Base-by-base conservation (phyloP, 2,797 vertebrate genomes). In the Serranus cabrilla region DNA sequence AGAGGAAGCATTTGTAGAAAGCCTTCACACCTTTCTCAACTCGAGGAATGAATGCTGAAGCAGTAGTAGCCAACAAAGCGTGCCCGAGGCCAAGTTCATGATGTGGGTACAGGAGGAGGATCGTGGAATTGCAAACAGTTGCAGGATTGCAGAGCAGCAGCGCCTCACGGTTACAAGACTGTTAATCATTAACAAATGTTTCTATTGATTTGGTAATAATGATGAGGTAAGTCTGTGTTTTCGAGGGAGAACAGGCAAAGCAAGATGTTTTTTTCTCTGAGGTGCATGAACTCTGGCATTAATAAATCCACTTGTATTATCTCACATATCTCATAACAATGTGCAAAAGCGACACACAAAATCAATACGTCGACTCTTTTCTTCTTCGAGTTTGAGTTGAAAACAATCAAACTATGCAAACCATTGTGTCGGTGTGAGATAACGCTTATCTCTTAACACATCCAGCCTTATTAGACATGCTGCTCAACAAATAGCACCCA, bases 81-180 rank as follows among this genome's bases (percentile, higher is more conserved):
- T 25, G 42, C 59, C 68, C 47, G 56, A n/a, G 34, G 74, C 62
- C 55, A 74, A 47, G 74, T 76, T 80, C 60, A 74, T 40, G 37
- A 40, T 76, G 58, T 52, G 34, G 74, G 58, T 65, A 25, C 34
- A 61, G 47, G 17, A 56, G 37, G 51, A 59, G 45, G 71, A 42
- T 5, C 55, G 23, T 16, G 45, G 58, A 71, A 61, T 65, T 45
- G 55, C 68, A 65, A 69, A 71, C 43, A 76, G 49, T 71, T 63
- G 67, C 66, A 77, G 46, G 25, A 68, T 27, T 61, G 46, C 39
- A 57, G 18, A 34, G 9, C 43, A 62, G 62, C 31, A 62, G 17
- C 1, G 18, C 31, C 31, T 51, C 49, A 64, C 10, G 20, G 49
- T 47, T 27, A 7, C 10, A 4, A 20, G 20, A 18, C 43, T 46